phyloP scores from a whole-genome alignment of 2,797 vertebrate genomes.

The Rhinophrynus dorsalis region DNA sequence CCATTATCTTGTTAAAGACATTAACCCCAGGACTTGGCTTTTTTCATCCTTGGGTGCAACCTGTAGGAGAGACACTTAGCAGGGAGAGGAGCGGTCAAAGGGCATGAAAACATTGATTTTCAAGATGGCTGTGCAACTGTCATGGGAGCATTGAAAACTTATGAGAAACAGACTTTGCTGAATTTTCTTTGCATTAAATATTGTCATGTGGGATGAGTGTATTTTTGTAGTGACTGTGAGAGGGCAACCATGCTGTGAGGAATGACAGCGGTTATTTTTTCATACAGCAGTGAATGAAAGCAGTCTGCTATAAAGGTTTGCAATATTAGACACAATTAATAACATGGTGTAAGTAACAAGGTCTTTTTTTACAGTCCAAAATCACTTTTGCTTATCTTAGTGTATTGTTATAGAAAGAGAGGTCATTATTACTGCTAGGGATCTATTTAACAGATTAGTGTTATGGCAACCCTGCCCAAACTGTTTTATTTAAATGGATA shows the following conservation, averaged over 20 bases:
- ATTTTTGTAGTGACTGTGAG: not conserved
- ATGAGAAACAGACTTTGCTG: conserved; percentile 67
- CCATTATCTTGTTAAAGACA: conserved; percentile 76
- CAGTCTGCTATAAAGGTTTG: too few relatives aligned
- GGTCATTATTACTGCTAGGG: too few relatives aligned
- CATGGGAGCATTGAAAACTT: conserved; percentile 67
- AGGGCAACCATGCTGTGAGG: not conserved
- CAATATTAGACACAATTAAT: too few relatives aligned
- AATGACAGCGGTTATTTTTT: not conserved
- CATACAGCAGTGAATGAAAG: too few relatives aligned
- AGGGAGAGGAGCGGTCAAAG: conserved; percentile 66
- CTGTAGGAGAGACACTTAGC: conserved; percentile 68
- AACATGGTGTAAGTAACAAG: too few relatives aligned
- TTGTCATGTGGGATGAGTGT: conserved; percentile 13
- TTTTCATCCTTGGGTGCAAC: conserved; percentile 70
- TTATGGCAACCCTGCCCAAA: too few relatives aligned
- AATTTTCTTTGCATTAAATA: conserved; percentile 52
- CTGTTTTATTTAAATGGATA: too few relatives aligned
- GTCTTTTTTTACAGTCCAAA: too few relatives aligned
- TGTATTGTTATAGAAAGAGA: too few relatives aligned
- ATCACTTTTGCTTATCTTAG: too few relatives aligned
- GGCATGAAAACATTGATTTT: conserved; percentile 79
- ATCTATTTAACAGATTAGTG: too few relatives aligned
- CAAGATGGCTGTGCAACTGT: conserved; percentile 71
- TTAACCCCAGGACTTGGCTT: conserved; percentile 71